Base-by-base conservation (phyloP, 1,140 invertebrate species). In the Penaeus vannamei region DNA sequence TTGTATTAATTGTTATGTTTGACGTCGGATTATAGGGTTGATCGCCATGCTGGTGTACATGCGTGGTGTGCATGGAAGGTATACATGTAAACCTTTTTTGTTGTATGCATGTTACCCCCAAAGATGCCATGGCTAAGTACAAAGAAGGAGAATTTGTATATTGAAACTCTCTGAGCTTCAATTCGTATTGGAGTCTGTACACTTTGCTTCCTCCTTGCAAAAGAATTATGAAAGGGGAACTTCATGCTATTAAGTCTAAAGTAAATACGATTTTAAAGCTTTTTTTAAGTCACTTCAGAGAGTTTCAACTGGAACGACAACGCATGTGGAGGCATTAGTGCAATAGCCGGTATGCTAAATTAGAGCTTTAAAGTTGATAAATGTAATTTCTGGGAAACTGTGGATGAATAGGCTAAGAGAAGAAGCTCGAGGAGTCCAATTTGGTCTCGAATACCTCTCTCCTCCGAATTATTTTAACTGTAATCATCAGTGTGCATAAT, bases 1-100 rank as follows among this genome's bases (percentile, higher is more conserved):
- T 89, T 89, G 80, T 89, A 89, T 89, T 89, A 89, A 89, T 89
- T 89, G 87, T 89, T 89, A 89, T 89, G 87, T 89, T 89, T 89
- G 87, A 84, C 82, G 77, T 83, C 80, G 83, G 87, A 89, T 79
- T 89, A 84, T 89, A 84, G 83, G 83, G 61, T 80, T 89, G 87
- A 79, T 42, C 76, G 82, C 87, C 64, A 69, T 60, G 36, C 42
- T 61, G 72, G 82, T 85, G 42, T 89, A 59, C 53, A 12, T 61
- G 69, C 36, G 46, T 64, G 82, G 82, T 53, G 82, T 46, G 66
- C 82, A 85, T 84, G 87, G 84, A 79, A 76, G 72, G 26, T 53
- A 53, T 53, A 53, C 53, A 53, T 53, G 53, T 53, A 53, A 53
- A 46, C 72, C 76, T 84, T 76, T 64, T 79, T 89, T 64, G 60